Base-by-base conservation (phyloP, 2,113 vertebrate species). In the Carlito syrichta region DNA sequence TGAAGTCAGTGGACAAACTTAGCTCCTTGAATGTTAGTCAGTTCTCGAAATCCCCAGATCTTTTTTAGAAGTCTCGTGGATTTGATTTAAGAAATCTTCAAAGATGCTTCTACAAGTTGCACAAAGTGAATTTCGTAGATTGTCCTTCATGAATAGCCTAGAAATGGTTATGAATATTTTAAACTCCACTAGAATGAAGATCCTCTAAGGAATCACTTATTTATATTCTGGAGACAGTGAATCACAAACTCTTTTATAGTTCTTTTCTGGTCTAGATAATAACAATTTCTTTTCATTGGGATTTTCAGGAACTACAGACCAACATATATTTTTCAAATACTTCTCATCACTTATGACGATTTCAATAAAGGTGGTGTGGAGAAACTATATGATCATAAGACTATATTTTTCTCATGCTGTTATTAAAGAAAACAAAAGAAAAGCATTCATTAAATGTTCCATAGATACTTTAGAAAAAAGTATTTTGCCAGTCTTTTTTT, bases 401-500 rank as follows among this genome's bases (percentile, higher is more conserved):
- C 4, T 86, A 11, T n/a, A 56, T 13, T 58, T n/a, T 87, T 91
- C 9, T 95, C 22, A 32, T 63, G 32, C 6, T 69, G 19, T 63
- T 96, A 9, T 81, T 69, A 87, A 94, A 56, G 13, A 56, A 79
- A 96, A 56, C 20, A 83, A 63, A 89, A 92, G 11, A 74, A 60
- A 89, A 84, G 1, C 6, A 84, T 66, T 85, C 23, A 84, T 92
- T 83, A 58, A 90, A 63, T 91, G 54, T 86, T 60, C n/a, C 27
- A 71, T 50, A 95, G 45, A 66, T 74, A 81, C 43, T 14, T 8
- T 56, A 40, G 40, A 40, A 54, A n/a, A 40, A 77, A 76, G 63
- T 56, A 88, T 76, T 91, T 95, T 81, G 14, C 1, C 10, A 60
- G 32, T 69, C 50, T 23, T 13, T 60, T 60, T 69, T 73, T 43